Percentiles rank a stretch among this genome's conserved stretches.
phyloP scores from a whole-genome alignment of 1,140 invertebrate species.

The Pseudomyrmex gracilis region DNA sequence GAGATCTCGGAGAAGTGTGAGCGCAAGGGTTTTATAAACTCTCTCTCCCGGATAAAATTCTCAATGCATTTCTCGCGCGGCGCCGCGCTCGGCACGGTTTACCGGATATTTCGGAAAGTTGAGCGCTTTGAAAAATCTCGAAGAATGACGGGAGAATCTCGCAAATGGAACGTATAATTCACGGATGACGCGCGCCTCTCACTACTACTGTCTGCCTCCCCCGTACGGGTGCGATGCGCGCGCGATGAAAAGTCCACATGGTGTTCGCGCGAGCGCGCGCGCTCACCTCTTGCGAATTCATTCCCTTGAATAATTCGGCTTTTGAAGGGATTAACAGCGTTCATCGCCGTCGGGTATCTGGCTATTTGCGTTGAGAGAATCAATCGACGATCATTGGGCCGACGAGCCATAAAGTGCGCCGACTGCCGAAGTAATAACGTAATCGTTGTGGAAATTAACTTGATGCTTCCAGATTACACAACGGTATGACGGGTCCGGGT shows the following conservation, averaged over 20 bases:
- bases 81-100: conserved; percentile 10
- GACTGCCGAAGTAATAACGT: conserved; percentile 37
- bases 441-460: conserved; percentile 35
- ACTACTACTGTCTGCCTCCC: not conserved
- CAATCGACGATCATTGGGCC: conserved; percentile 21
- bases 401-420: conserved; percentile 10
- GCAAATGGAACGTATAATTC: conserved; percentile 28
- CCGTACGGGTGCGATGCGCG: not conserved
- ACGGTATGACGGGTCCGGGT: conserved; percentile 8
- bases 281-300: not conserved
- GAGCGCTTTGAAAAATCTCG: conserved; percentile 12
- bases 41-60: conserved; percentile 11
- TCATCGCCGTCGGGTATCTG: not conserved
- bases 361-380: not conserved
- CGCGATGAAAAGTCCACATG: not conserved
- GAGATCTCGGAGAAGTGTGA: not conserved
- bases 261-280: no score
- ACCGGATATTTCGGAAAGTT: conserved; percentile 31
- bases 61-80: conserved; percentile 9
- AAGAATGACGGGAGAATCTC: conserved; percentile 1
- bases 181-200: no score
- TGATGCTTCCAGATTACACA: conserved; percentile 29
- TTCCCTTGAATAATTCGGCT: conserved; percentile 1
- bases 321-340: not conserved
- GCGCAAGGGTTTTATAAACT: conserved; percentile 1